Conservation (phyloP, 1,140 invertebrate genomes). For the Magallana angulata region DNA sequence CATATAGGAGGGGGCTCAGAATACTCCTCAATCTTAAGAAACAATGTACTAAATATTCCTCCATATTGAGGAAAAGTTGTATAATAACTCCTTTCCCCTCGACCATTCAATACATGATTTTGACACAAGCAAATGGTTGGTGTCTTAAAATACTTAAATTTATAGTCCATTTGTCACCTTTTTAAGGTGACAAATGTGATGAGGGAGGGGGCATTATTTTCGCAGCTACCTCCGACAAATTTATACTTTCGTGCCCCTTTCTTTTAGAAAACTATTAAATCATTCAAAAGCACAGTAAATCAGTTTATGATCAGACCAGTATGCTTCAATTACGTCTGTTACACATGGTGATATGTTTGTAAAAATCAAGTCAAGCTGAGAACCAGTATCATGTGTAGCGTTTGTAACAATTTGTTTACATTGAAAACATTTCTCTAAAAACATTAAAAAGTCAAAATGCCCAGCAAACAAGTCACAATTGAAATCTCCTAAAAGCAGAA, state of each 20-base stretch:
- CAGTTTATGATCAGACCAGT: conserved; percentile 31
- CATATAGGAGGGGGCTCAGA: no score
- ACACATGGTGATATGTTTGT: not conserved
- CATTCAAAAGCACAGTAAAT: conserved; percentile 5
- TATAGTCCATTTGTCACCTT: no score
- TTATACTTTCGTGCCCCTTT: not conserved
- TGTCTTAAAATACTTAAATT: no score
- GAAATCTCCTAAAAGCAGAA: conserved; percentile 45
- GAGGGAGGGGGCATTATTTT: conserved; percentile 5
- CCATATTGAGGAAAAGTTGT: no score
- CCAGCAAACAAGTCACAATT: conserved; percentile 46
- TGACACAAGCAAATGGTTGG: no score
- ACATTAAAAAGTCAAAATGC: conserved; percentile 37
- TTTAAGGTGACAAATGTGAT: not conserved
- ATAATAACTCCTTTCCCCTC: no score
- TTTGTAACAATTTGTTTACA: conserved; percentile 37
- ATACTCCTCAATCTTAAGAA: no score
- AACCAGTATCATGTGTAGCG: conserved; percentile 20
- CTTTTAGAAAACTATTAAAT: not conserved
- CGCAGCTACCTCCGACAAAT: not conserved
- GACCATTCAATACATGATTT: no score
- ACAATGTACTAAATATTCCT: no score
- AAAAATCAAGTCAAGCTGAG: conserved; percentile 40
- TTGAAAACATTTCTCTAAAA: conserved; percentile 34
- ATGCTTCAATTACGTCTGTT: not conserved